Evolutionary conservation across 2,888 invertebrate species (phyloP), one percentile per base, ranked within the genome.

Genomic region (Hirtodrosophila histrioides): DNA sequence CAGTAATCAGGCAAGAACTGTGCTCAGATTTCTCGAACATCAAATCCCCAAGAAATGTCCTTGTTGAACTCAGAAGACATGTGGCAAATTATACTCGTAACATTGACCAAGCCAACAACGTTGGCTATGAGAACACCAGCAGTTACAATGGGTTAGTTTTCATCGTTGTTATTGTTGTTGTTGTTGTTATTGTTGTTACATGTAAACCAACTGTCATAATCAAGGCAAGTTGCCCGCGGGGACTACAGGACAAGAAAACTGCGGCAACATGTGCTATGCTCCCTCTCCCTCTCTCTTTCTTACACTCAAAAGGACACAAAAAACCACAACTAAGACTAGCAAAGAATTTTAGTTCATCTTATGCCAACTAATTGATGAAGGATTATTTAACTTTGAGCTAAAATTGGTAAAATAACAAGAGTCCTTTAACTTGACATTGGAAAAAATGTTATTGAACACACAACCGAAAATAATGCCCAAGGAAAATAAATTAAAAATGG

Each of bases 131-230:
- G 17, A 39, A 43, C 35, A 51, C 49, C 51, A 61, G 33, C 71
- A 49, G 40, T 49, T 53, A 57, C 78, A 78, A 69, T 69, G 55
- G 78, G 58, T 69, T 69, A 61, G 55, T 50, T 51, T 39, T 64
- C 62, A 51, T 39, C 41, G 35, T 57, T 49, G 48, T 49, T 44
- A 31, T 48, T 36, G 44, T 54, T 56, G 11, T 29, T 37, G 48
- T 75, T 67, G 36, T 29, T 57, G 39, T 48, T 73, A 29, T 39
- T 64, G 55, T 60, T 66, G 73, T 39, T 60, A 60, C 73, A 69
- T 84, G 86, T 74, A 64, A 87, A 60, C 50, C 79, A 62, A 75
- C 86, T 85, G 86, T 78, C 88, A 87, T 87, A 88, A 88, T 85
- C 79, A 82, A 82, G 72, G 51, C 78, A 82, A 88, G 61, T 60